Evolutionary conservation across 1,140 invertebrate genomes (phyloP).

Genomic region (Drosophila trapezifrons): DNA sequence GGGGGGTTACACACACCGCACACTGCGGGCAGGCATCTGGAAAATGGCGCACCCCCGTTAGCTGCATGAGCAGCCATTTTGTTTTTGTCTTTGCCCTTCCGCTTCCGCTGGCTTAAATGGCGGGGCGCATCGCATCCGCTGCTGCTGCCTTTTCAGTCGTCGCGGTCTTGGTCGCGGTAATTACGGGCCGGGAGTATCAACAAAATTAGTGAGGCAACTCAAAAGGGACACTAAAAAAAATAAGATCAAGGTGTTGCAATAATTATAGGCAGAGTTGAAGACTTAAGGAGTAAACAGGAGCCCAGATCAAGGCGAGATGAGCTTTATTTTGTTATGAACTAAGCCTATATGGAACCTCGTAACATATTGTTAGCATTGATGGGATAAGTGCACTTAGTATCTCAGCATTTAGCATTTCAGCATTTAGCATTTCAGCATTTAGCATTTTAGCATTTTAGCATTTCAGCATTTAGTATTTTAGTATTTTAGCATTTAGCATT

Average conservation of each 20-base stretch:
- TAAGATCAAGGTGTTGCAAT: not conserved
- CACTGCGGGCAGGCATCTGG: slow-evolving; percentile 28
- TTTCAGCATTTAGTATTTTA: too few relatives aligned
- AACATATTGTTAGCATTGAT: too few relatives aligned
- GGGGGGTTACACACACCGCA: not conserved
- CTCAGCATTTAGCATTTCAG: too few relatives aligned
- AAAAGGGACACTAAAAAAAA: slow-evolving; percentile 22
- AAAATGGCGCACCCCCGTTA: slow-evolving; percentile 72
- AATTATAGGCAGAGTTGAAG: not conserved
- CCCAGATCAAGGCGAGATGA: not conserved
- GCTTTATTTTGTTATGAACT: not conserved
- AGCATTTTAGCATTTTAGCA: too few relatives aligned
- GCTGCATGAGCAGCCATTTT: slow-evolving; percentile 77
- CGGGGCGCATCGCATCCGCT: slow-evolving; percentile 64
- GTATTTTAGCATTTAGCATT: too few relatives aligned
- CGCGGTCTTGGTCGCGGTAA: slow-evolving; percentile 47
- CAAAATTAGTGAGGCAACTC: slow-evolving; percentile 60
- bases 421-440: too few relatives aligned
- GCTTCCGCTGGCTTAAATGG: slow-evolving; percentile 79
- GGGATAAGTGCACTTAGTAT: too few relatives aligned
- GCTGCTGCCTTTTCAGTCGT: slow-evolving; percentile 15
- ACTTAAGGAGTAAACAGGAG: too few relatives aligned
- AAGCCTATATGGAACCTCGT: too few relatives aligned
- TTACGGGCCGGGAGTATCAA: slow-evolving; percentile 70
- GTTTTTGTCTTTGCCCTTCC: slow-evolving; percentile 69